Evolutionary conservation across 2,888 invertebrate species (phyloP), one percentile per base, ranked within the genome.

Genomic region (Ormyrus pomaceus): DNA sequence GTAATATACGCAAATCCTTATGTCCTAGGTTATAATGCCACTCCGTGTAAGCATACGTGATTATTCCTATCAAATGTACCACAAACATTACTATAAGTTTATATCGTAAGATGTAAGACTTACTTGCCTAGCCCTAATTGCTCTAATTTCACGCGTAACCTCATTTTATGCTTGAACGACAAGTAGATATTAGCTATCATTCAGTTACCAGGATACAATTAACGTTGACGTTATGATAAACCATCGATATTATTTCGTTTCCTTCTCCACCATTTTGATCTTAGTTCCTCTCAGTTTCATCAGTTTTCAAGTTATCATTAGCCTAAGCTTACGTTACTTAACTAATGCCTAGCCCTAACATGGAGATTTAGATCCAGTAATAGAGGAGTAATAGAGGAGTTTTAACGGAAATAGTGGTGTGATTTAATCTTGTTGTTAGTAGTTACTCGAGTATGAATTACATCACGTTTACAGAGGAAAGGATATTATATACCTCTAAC

Each of bases 21-120:
- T 59, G 9, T 50, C 55, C 58, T 70, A 77, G 51, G 19, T 77
- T 77, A 77, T 77, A 77, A 81, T 81, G 72, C 74, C 77, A 77
- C 69, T 74, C 74, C 70, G 59, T 77, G 53, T 77, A 74, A 77
- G 74, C 74, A 70, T 74, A 81, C 65, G 59, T 77, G 72, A 81
- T 80, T 59, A 77, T 81, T 81, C 72, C 74, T 81, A 81, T 70
- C 77, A 81, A 81, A 81, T 81, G 72, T 77, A 77, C 69, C 74
- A 81, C 74, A 77, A 81, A 74, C 51, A n/a, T 59, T 75, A 68
- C 65, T 58, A 59, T 73, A 73, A 65, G 65, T 56, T 62, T 70
- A 66, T 79, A 73, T 62, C 61, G 11, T 65, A 53, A 69, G 59
- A 50, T 69, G 59, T 74, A 45, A 51, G 56, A 69, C 77, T 80